Evolutionary conservation across 2,888 invertebrate species (phyloP).

Genomic region (Noctua janthina): DNA sequence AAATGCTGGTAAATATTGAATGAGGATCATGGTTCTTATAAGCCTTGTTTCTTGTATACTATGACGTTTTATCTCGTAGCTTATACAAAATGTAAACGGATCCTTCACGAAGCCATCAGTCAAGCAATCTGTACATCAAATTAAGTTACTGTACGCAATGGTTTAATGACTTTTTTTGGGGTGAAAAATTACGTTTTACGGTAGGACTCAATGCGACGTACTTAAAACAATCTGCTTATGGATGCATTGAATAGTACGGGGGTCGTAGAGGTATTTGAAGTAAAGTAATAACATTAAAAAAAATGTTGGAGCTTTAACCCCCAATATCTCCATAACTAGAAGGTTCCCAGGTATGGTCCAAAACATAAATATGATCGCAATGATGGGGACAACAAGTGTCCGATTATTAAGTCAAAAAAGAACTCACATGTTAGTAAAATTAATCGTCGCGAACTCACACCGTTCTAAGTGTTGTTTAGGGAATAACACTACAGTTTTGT

Average conservation of each 20-base stretch:
- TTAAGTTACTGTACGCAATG: neutral
- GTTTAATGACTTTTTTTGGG: too few relatives aligned
- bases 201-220: neutral
- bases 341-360: neutral
- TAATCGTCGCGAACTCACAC: neutral
- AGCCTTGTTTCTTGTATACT: neutral
- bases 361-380: neutral
- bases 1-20: slow-evolving; percentile 22
- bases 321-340: neutral
- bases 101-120: too few relatives aligned
- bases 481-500: neutral
- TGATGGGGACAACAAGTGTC: too few relatives aligned
- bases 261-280: too few relatives aligned
- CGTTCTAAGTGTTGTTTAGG: neutral
- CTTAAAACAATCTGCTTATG: too few relatives aligned
- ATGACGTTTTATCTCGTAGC: neutral
- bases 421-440: neutral
- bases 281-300: too few relatives aligned
- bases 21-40: neutral
- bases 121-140: too few relatives aligned
- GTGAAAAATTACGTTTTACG: neutral
- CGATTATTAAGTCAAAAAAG: neutral
- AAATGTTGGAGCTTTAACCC: neutral
- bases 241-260: neutral
- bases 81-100: too few relatives aligned